These are phyloP conservation scores for Macrophya alboannulata DNA, from an alignment of 2,888 invertebrate species.

Conservation along the genomic window DNA sequence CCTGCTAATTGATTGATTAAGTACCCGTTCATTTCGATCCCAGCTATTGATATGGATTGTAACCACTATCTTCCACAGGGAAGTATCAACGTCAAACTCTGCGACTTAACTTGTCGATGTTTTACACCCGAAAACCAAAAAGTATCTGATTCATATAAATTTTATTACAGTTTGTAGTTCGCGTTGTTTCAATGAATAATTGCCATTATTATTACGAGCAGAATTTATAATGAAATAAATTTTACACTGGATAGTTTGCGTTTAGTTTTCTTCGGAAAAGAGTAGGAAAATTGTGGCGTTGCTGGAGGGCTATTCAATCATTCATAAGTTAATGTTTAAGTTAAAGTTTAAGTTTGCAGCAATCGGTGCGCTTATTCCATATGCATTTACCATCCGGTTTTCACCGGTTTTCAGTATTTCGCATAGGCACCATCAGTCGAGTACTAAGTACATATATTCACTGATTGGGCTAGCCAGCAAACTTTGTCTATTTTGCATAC, in stretches of 20 bases:
- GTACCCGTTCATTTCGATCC: conserved; percentile 69
- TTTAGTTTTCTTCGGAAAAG: too few species aligned
- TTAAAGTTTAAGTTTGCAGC: conserved; percentile 59
- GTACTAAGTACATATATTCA: conserved; percentile 60
- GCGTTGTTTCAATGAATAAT: neutral
- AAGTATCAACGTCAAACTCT: neutral
- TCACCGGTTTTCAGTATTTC: conserved; percentile 6
- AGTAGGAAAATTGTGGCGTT: neutral
- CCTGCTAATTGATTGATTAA: conserved; percentile 73
- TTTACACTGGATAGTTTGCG: neutral
- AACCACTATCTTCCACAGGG: neutral
- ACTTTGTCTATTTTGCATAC: conserved; percentile 73
- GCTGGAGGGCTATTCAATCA: neutral
- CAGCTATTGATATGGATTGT: conserved; percentile 61
- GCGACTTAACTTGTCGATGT: neutral
- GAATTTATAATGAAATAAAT: neutral
- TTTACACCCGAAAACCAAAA: neutral
- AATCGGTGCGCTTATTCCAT: conserved; percentile 47
- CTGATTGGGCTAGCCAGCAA: conserved; percentile 70
- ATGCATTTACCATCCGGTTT: conserved; percentile 62
- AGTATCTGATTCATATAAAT: neutral
- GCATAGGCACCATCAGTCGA: conserved; percentile 33
- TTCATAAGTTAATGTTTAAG: conserved; percentile 69
- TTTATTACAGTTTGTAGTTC: neutral
- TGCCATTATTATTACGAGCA: neutral